These are phyloP conservation scores for Junonia oenone DNA, from an alignment of 2,888 invertebrate genomes.

Conservation along the genomic window DNA sequence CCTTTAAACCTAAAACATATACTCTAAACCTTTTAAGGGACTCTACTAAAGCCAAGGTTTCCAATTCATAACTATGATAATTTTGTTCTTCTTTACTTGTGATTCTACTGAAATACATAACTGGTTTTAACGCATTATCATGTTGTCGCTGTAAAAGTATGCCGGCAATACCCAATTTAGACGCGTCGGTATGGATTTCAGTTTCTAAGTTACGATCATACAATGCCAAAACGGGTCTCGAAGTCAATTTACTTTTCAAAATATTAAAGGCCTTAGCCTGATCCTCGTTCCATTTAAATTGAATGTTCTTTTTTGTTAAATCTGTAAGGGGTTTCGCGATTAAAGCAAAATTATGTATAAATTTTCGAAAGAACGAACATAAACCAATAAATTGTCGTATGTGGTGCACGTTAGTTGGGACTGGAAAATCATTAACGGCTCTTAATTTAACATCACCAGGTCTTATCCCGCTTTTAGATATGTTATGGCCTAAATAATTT, in stretches of 20 bases:
- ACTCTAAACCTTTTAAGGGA: constrained; percentile 33
- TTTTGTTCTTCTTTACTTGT: constrained; percentile 33
- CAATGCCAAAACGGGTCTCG: constrained; percentile 33
- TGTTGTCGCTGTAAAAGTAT: constrained; percentile 36
- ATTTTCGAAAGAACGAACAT: constrained; percentile 37
- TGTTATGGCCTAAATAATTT: constrained; percentile 33
- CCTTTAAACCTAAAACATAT: constrained; percentile 30
- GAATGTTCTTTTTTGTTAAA: constrained; percentile 31
- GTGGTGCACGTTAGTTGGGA: constrained; percentile 31
- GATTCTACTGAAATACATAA: constrained; percentile 38
- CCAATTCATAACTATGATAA: constrained; percentile 44
- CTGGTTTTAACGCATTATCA: constrained; percentile 29
- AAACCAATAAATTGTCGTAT: constrained; percentile 35
- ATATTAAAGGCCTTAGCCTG: constrained; percentile 25
- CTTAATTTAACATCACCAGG: constrained; percentile 29
- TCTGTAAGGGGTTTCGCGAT: constrained; percentile 33
- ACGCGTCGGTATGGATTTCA: neutral
- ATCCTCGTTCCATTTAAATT: constrained; percentile 19
- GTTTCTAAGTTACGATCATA: constrained; percentile 19
- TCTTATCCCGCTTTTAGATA: constrained; percentile 28
- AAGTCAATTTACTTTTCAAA: neutral
- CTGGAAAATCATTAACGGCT: constrained; percentile 29
- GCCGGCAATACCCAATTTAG: constrained; percentile 13
- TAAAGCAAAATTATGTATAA: constrained; percentile 33
- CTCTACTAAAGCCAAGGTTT: constrained; percentile 41